Conservation (phyloP, 2,888 invertebrate genomes). For the Volucella zonaria region DNA sequence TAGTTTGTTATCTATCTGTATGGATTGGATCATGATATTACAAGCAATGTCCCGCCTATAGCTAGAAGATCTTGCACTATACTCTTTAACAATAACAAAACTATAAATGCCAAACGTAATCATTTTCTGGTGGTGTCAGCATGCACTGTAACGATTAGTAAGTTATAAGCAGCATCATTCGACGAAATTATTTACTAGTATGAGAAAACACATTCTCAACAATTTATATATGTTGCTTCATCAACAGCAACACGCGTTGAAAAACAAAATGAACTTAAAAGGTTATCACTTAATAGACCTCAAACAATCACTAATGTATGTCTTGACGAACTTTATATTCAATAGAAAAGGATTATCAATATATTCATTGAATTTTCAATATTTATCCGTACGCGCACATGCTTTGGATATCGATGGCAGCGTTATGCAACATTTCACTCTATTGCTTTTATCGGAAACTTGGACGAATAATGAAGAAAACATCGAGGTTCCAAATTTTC, state of each 20-base stretch:
- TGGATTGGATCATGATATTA: no score
- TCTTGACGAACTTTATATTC: background rate
- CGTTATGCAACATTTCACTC: background rate
- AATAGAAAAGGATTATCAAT: background rate
- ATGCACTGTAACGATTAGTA: conserved; percentile 75
- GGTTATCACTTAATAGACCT: background rate
- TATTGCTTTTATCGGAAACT: conserved; percentile 7
- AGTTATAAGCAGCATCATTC: conserved; percentile 75
- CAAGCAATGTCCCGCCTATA: no score
- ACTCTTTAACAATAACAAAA: no score
- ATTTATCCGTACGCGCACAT: background rate
- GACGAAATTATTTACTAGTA: conserved; percentile 72
- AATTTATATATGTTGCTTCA: no score
- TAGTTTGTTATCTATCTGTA: no score
- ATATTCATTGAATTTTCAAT: background rate
- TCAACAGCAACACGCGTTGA: conserved; percentile 68
- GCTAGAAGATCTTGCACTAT: no score
- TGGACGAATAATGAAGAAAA: conserved; percentile 1
- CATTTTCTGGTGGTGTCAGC: conserved; percentile 57
- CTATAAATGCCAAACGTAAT: background rate
- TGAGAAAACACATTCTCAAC: conserved; percentile 19
- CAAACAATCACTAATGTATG: background rate
- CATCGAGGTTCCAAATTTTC: conserved; percentile 5
- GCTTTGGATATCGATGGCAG: background rate
- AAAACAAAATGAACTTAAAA: conserved; percentile 4